Conservation (phyloP, 2,113 vertebrate genomes). For the Willisornis vidua region DNA sequence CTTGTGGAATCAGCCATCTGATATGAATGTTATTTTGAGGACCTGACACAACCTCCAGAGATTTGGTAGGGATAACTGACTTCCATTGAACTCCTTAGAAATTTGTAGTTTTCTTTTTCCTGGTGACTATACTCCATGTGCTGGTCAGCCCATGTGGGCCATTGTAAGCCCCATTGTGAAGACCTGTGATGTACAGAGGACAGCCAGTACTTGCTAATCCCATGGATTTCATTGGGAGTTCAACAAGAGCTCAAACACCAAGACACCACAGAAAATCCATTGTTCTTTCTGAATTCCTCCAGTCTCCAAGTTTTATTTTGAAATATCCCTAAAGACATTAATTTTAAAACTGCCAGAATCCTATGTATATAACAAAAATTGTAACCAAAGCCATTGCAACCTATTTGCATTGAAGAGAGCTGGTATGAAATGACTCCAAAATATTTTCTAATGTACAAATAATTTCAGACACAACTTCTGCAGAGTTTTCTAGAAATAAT, state of each 20-base stretch:
- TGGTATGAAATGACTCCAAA: neutral
- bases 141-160: neutral
- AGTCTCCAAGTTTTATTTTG: neutral
- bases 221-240: neutral
- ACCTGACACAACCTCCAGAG: neutral
- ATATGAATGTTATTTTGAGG: neutral
- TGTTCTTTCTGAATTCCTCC: neutral
- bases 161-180: neutral
- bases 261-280: neutral
- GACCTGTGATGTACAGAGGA: neutral
- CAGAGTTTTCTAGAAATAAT: neutral
- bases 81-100: neutral
- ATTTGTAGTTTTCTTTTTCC: neutral
- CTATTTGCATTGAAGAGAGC: neutral
- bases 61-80: neutral
- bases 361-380: neutral
- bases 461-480: neutral
- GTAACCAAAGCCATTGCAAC: neutral
- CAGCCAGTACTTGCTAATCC: neutral
- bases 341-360: neutral
- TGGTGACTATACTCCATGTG: accelerated
- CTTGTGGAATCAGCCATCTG: neutral
- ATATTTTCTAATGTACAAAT: neutral
- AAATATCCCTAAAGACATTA: neutral
- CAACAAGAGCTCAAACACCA: neutral